These are phyloP conservation scores for Autographa gamma DNA, from an alignment of 2,888 invertebrate genomes.

Conservation along the genomic window DNA sequence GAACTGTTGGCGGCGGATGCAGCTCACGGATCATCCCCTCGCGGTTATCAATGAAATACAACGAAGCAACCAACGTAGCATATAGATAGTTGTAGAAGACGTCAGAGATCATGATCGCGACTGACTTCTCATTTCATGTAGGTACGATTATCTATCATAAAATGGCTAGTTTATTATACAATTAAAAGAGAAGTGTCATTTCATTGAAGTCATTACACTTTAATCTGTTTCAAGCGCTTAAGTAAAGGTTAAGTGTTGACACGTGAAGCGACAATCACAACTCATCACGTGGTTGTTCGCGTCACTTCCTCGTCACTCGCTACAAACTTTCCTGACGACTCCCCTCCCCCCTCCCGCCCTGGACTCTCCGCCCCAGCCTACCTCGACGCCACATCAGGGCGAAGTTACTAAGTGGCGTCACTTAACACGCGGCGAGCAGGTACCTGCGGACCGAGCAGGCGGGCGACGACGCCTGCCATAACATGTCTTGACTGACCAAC, in stretches of 20 bases:
- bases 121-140: too few relatives aligned
- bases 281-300: background rate
- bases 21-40: background rate
- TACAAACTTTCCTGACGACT: background rate
- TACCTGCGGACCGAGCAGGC: background rate
- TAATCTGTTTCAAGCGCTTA: too few relatives aligned
- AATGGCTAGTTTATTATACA: too few relatives aligned
- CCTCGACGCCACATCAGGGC: background rate
- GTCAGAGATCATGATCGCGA: too few relatives aligned
- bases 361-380: background rate
- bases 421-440: conserved; percentile 2
- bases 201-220: too few relatives aligned
- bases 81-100: too few relatives aligned
- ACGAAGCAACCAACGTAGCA: too few relatives aligned
- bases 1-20: background rate
- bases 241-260: background rate
- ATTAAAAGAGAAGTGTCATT: too few relatives aligned
- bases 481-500: background rate
- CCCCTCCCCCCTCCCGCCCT: background rate
- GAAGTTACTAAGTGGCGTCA: conserved; percentile 5
- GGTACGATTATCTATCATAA: too few relatives aligned
- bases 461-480: conserved; percentile 5
- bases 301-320: conserved; percentile 6
- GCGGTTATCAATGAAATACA: too few relatives aligned
- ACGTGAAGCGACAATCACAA: background rate